Conservation (phyloP, 2,797 vertebrate species). For the Acridotheres tristis region DNA sequence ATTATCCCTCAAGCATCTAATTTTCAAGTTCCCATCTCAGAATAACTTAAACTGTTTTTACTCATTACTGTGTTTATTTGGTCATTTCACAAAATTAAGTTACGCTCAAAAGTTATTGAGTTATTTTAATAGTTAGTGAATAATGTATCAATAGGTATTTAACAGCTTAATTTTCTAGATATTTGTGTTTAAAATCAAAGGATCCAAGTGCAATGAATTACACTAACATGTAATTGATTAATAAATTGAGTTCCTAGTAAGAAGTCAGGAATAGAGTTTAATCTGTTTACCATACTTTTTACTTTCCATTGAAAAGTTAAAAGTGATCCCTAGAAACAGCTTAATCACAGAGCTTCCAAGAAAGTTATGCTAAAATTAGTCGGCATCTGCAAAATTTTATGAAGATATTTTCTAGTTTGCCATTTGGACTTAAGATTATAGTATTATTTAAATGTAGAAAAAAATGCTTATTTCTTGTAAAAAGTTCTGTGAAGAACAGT, state of each 20-base stretch:
- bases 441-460: neutral
- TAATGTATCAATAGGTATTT: neutral
- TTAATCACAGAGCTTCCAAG: neutral
- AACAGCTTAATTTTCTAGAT: neutral
- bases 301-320: neutral
- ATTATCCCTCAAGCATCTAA: neutral
- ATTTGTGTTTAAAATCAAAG: conserved; percentile 2
- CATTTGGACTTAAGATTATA: neutral
- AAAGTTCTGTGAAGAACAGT: neutral
- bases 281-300: neutral
- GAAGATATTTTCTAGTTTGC: neutral
- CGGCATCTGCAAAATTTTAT: neutral
- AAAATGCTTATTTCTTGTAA: neutral
- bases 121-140: neutral
- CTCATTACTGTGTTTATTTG: neutral
- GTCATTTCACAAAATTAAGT: neutral
- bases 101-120: neutral
- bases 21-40: neutral
- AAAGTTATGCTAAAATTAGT: neutral
- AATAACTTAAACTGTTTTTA: neutral
- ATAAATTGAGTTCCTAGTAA: neutral
- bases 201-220: neutral
- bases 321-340: neutral
- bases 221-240: neutral
- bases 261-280: neutral